Conservation (phyloP, 2,888 invertebrate species). For the Panopea generosa region DNA sequence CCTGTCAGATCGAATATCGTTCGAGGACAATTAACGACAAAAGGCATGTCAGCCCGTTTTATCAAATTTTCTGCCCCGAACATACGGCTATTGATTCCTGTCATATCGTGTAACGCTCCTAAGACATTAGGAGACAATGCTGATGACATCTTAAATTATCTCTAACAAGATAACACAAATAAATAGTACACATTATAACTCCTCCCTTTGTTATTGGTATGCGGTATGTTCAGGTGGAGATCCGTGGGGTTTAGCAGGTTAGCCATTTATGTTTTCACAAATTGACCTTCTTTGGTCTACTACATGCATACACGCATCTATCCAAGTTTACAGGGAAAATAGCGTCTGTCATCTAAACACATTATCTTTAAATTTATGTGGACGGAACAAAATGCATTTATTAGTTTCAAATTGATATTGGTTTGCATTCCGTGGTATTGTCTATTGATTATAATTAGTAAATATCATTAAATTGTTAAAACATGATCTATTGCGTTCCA, state of each 20-base stretch:
- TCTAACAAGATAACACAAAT: slow-evolving; percentile 57
- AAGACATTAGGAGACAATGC: slow-evolving; percentile 60
- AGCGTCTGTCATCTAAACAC: too few relatives aligned
- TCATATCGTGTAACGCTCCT: slow-evolving; percentile 50
- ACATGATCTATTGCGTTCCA: too few relatives aligned
- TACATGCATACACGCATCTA: too few relatives aligned
- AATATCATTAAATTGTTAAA: too few relatives aligned
- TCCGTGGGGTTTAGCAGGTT: not conserved
- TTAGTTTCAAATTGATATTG: too few relatives aligned
- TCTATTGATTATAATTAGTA: too few relatives aligned
- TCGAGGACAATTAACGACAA: slow-evolving; percentile 58
- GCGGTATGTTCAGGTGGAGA: not conserved
- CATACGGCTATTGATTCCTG: slow-evolving; percentile 42
- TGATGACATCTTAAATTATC: slow-evolving; percentile 66
- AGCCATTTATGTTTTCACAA: too few relatives aligned
- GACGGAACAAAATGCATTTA: too few relatives aligned
- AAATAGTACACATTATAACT: slow-evolving; percentile 29
- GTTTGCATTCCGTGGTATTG: too few relatives aligned
- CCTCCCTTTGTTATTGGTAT: slow-evolving; percentile 5
- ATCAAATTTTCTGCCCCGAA: slow-evolving; percentile 49
- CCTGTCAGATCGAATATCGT: slow-evolving; percentile 54
- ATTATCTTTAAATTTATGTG: too few relatives aligned
- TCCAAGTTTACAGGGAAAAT: too few relatives aligned
- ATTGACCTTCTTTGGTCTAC: too few relatives aligned
- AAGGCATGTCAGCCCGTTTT: slow-evolving; percentile 46